phyloP scores from a whole-genome alignment of 2,888 invertebrate species.

The Zaprionus bogoriensis region DNA sequence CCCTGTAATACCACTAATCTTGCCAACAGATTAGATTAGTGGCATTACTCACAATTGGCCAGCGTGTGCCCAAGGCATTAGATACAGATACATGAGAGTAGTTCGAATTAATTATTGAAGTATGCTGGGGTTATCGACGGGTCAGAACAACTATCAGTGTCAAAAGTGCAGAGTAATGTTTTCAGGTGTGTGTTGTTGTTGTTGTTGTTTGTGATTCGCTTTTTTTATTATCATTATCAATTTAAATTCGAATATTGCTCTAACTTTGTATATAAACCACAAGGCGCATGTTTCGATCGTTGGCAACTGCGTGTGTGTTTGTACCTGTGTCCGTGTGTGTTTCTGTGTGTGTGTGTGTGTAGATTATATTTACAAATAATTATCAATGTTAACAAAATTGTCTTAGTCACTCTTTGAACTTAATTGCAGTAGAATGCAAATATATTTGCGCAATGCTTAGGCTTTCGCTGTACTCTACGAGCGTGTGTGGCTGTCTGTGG shows the following conservation, averaged over 20 bases:
- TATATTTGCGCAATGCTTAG: slow-evolving; percentile 53
- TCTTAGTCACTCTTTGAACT: slow-evolving; percentile 68
- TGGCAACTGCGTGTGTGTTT: slow-evolving; percentile 25
- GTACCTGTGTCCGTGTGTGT: slow-evolving; percentile 12
- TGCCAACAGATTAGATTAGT: too few relatives aligned
- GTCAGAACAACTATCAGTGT: slow-evolving; percentile 8
- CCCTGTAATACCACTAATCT: not conserved
- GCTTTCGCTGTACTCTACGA: slow-evolving; percentile 4
- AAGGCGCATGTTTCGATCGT: slow-evolving; percentile 39
- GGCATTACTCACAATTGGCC: too few relatives aligned
- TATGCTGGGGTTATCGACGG: slow-evolving; percentile 12
- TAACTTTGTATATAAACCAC: slow-evolving; percentile 64
- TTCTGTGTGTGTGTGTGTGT: slow-evolving; percentile 32
- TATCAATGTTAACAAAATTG: slow-evolving; percentile 62
- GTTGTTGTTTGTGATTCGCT: slow-evolving; percentile 6
- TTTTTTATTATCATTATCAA: slow-evolving; percentile 71
- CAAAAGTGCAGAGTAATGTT: not conserved
- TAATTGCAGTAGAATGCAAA: slow-evolving; percentile 60
- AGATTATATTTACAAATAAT: slow-evolving; percentile 64
- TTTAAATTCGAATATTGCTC: slow-evolving; percentile 76
- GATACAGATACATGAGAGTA: too few relatives aligned
- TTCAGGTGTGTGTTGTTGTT: not conserved
- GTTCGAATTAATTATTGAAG: too few relatives aligned
- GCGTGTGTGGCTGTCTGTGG: slow-evolving; percentile 20
- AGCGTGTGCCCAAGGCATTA: too few relatives aligned